Base-by-base conservation (phyloP, 2,797 vertebrate genomes). In the Galaxias olidus region DNA sequence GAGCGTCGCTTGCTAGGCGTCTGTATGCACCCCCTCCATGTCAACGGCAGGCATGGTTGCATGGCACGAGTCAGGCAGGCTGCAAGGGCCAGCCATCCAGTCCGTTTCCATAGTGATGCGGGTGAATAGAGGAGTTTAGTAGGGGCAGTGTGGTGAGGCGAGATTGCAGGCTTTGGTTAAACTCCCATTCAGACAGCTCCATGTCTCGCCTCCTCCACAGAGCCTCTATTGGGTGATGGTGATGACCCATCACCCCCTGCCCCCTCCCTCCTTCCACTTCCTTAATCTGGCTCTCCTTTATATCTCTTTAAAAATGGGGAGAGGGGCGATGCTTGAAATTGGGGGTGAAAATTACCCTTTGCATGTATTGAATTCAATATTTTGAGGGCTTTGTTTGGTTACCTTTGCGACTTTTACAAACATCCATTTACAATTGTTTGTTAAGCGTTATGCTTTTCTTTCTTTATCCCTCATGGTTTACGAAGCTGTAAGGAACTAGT, bases 31-130 rank as follows among this genome's bases (percentile, higher is more conserved):
- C 82, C 69, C 74, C 84, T 83, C 65, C 68, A 50, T 83, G 80
- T 85, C 80, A 74, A 77, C 15, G 71, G 67, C 67, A 53, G 82
- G 80, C 76, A 71, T 65, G 81, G 68, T 80, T 73, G 76, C 69
- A 61, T 83, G 89, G 85, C 85, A 86, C 82, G 86, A 87, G 86
- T 88, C 86, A 69, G 81, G 73, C 77, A 63, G 59, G 40, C 59
- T 50, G 83, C 73, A 72, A 77, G 85, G 87, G 84, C 83, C 81
- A 90, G 77, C 59, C 80, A 83, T 82, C 74, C 75, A 87, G 80
- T 88, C 89, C 84, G 91, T 93, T 93, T 92, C 92, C 92, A 93
- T 92, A 93, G 92, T 87, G 90, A 93, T 86, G 81, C 62, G 81
- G 83, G 79, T 84, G 88, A 91, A 90, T 87, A 81, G 82, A 85